A percentile compares a stretch with the other conserved stretches of the same genome.
These are phyloP conservation scores for Drosophila burlai DNA, from an alignment of 1,140 invertebrate genomes.

Conservation along the genomic window DNA sequence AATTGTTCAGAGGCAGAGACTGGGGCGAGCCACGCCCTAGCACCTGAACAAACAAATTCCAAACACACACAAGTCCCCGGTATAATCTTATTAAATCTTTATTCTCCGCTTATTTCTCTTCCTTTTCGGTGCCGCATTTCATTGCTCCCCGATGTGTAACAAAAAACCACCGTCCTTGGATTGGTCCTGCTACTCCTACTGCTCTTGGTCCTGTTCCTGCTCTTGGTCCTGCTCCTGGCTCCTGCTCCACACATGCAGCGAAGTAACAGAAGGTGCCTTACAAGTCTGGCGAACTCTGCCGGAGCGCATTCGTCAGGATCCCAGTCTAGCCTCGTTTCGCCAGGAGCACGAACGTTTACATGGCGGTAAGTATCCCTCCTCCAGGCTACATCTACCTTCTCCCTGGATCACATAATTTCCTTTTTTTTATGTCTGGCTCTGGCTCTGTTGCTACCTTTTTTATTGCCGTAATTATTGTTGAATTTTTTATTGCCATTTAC, in stretches of 20 bases:
- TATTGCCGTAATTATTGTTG: slow-evolving; percentile 80
- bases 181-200: slow-evolving; percentile 23
- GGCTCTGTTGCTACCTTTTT: slow-evolving; percentile 64
- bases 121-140: slow-evolving; percentile 40
- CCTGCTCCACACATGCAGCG: slow-evolving; percentile 82
- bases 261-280: slow-evolving; percentile 88
- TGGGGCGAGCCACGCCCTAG: slow-evolving; percentile 47
- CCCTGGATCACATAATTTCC: slow-evolving; percentile 28
- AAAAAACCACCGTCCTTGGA: slow-evolving; percentile 55
- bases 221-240: neutral
- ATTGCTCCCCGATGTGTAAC: slow-evolving; percentile 74
- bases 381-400: neutral
- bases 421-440: slow-evolving; percentile 34
- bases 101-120: slow-evolving; percentile 49
- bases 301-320: slow-evolving; percentile 88
- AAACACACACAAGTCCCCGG: slow-evolving; percentile 59
- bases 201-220: neutral
- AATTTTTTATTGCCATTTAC: slow-evolving; percentile 77
- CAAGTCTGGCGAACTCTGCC: slow-evolving; percentile 88
- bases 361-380: slow-evolving; percentile 78
- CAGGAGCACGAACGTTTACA: slow-evolving; percentile 87
- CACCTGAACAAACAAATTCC: slow-evolving; percentile 69
- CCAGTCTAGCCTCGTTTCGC: slow-evolving; percentile 88
- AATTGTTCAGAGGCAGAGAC: slow-evolving; percentile 13
- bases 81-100: slow-evolving; percentile 78